Evolutionary conservation across 1,140 invertebrate species (phyloP), one percentile per base, ranked within the genome.

Genomic region (Ips typographus): DNA sequence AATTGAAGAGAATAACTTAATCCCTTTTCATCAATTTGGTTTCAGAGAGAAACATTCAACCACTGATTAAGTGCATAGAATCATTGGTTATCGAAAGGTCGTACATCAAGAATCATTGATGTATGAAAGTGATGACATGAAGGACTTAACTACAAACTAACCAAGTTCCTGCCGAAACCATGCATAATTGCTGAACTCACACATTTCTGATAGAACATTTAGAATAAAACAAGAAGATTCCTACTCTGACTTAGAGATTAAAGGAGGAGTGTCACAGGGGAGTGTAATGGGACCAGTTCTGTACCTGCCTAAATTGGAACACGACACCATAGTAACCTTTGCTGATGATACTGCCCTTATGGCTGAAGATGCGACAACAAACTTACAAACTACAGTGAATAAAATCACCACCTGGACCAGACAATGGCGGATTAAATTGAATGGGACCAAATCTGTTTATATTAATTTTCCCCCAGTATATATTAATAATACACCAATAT

Each of bases 241-340:
- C 44, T 47, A 47, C 44, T 47, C 44, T 47, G 44, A 47, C 44
- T 5, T 47, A 47, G 44, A 47, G 44, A 47, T 47, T 47, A 47
- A 47, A 47, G 44, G 5, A 47, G 44, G 44, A 5, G 44, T 47
- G 44, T 6, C 44, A n/a, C 5, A 47, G 44, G n/a, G 44, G 44
- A 47, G 44, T 47, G 44, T 47, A 47, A 6, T 47, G 44, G 44
- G 44, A 47, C 44, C 44, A 47, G 44, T 47, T 47, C 44, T 47
- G 4, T 47, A 47, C 44, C 64, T 72, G 5, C 51, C 77, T 37
- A 58, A 41, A 38, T 37, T 39, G 6, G 40, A 69, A 39, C 43
- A 72, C 40, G 72, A 71, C 66, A 40, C 22, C 22, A 73, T 68
- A 22, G 74, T 73, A 22, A 55, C 52, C 42, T 44, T 62, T 39